Conservation (phyloP, 2,797 vertebrate species). For the Allobates femoralis region DNA sequence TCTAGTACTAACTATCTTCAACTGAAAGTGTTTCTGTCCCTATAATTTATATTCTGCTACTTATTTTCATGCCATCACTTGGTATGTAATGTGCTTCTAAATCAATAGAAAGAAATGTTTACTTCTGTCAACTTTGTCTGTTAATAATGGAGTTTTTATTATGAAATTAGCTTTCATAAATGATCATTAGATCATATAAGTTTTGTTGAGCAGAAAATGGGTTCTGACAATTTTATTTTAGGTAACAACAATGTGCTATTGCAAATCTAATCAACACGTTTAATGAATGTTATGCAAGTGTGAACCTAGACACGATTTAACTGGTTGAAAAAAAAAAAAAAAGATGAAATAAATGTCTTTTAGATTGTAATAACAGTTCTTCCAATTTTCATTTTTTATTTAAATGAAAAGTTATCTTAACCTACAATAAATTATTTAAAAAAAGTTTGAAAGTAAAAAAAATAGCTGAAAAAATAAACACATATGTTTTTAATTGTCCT, state of each 20-base stretch:
- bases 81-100: neutral
- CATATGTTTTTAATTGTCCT: neutral
- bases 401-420: neutral
- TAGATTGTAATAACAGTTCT: slow-evolving; percentile 25
- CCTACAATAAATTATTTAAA: neutral
- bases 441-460: neutral
- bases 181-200: slow-evolving; percentile 49
- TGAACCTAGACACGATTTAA: slow-evolving; percentile 55
- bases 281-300: slow-evolving; percentile 57
- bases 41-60: neutral
- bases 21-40: neutral
- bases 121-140: slow-evolving; percentile 15
- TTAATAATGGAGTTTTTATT: slow-evolving; percentile 12
- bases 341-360: slow-evolving; percentile 29
- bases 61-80: neutral
- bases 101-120: slow-evolving; percentile 22
- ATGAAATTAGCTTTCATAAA: slow-evolving; percentile 36
- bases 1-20: neutral
- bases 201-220: slow-evolving; percentile 49
- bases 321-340: slow-evolving; percentile 24
- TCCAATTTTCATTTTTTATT: slow-evolving; percentile 4
- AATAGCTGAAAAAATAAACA: neutral
- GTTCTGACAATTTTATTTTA: slow-evolving; percentile 57
- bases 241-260: slow-evolving; percentile 52
- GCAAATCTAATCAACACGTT: slow-evolving; percentile 60